These are phyloP conservation scores for Hypothenemus hampei DNA, from an alignment of 1,140 invertebrate genomes.

Conservation along the genomic window DNA sequence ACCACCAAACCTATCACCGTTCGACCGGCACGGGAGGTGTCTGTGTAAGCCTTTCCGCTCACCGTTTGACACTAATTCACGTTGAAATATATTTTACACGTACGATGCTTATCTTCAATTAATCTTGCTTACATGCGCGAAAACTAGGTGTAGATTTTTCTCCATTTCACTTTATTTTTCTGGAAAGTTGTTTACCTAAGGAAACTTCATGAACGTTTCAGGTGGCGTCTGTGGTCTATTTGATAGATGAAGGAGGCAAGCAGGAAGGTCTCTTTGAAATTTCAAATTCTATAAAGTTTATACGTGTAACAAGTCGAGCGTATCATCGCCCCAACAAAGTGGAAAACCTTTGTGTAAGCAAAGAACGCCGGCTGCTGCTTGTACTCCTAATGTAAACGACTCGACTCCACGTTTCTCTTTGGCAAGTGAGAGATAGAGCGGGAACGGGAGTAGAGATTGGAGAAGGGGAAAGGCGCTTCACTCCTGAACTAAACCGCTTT, in stretches of 20 bases:
- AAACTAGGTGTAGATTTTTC: background rate
- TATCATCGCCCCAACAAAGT: slow-evolving; percentile 30
- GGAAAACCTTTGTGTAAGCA: slow-evolving; percentile 31
- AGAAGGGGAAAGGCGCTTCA: too few relatives aligned
- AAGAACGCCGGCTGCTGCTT: too few relatives aligned
- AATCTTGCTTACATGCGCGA: background rate
- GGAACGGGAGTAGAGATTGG: too few relatives aligned
- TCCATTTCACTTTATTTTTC: background rate
- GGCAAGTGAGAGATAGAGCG: background rate
- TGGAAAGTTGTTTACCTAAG: background rate
- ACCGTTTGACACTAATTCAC: background rate
- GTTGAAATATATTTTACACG: background rate
- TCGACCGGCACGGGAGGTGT: slow-evolving; percentile 2
- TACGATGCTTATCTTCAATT: too few relatives aligned
- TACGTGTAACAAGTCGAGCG: slow-evolving; percentile 25
- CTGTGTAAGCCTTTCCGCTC: background rate
- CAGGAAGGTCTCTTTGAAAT: slow-evolving; percentile 25
- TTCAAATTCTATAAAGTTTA: slow-evolving; percentile 31
- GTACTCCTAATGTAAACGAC: slow-evolving; percentile 27
- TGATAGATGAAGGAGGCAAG: slow-evolving; percentile 15
- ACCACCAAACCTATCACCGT: slow-evolving; percentile 3
- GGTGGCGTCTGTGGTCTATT: slow-evolving; percentile 20
- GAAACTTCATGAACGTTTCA: too few relatives aligned
- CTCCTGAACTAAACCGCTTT: slow-evolving; percentile 24
- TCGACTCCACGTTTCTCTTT: slow-evolving; percentile 26